Conservation (phyloP, 2,113 vertebrate species). For the Triplophysa siluroides region DNA sequence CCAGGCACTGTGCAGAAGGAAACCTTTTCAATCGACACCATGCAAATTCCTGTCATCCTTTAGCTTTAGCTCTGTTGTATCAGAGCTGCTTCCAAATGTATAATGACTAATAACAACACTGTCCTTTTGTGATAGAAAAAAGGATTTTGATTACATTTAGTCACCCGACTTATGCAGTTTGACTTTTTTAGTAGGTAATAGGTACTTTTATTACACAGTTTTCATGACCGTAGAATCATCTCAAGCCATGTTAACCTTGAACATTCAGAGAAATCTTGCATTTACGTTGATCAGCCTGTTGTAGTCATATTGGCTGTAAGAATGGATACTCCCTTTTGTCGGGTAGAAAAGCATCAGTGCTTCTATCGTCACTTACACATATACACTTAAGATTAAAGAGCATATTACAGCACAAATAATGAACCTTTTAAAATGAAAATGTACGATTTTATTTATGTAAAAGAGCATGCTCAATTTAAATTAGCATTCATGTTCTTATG, state of each 20-base stretch:
- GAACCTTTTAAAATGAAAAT: too few species aligned
- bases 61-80: conserved; percentile 1
- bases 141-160: neutral
- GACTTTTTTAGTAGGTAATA: neutral
- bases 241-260: conserved; percentile 1
- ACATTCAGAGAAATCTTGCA: neutral
- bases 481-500: neutral
- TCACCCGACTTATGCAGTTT: conserved; percentile 6
- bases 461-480: neutral
- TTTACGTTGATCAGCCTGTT: conserved; percentile 8
- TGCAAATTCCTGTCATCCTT: conserved; percentile 19
- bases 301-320: neutral
- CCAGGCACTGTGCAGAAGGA: conserved; percentile 14
- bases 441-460: neutral
- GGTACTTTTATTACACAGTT: neutral
- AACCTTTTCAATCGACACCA: neutral
- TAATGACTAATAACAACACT: neutral
- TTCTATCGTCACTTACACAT: neutral
- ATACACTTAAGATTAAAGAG: conserved; percentile 1
- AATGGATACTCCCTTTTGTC: neutral
- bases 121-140: neutral
- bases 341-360: neutral
- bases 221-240: neutral
- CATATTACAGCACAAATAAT: neutral
- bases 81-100: neutral